phyloP scores from a whole-genome alignment of 37 sponge, comb jelly and placozoan genomes.

The Diacarnus erythraeanus region DNA sequence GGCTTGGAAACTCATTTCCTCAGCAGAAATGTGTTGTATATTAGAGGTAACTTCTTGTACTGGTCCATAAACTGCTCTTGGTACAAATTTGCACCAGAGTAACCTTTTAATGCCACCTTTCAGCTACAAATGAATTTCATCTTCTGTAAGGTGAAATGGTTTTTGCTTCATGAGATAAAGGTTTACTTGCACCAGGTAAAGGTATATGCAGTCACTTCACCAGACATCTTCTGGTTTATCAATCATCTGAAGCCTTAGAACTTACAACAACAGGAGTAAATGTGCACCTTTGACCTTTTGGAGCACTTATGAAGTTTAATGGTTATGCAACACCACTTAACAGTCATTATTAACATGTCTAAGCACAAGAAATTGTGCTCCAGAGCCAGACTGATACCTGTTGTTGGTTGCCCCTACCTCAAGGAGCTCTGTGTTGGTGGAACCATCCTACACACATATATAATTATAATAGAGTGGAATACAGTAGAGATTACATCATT shows the following conservation, averaged over 20 bases:
- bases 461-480: too few species aligned
- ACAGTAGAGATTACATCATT: too few species aligned
- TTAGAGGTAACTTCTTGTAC: constrained; percentile 64
- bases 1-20: constrained; percentile 68
- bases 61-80: constrained; percentile 92
- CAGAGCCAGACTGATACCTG: too few species aligned
- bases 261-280: not conserved
- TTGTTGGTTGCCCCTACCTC: too few species aligned
- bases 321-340: too few species aligned
- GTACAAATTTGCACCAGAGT: constrained; percentile 96
- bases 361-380: too few species aligned
- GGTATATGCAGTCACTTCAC: constrained; percentile 98
- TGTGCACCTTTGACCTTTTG: too few species aligned
- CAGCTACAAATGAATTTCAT: constrained; percentile 44
- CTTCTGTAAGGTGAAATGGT: constrained; percentile 55
- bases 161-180: constrained; percentile 75
- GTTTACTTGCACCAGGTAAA: constrained; percentile 81
- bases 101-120: constrained; percentile 86
- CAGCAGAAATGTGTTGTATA: constrained; percentile 77
- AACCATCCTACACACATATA: too few species aligned
- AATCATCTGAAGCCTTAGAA: constrained; percentile 89
- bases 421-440: too few species aligned
- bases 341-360: too few species aligned
- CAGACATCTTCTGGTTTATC: constrained; percentile 95
- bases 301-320: too few species aligned